Percentiles rank a stretch among this genome's conserved stretches.
These are phyloP conservation scores for Actinostola sp. DNA, from an alignment of 92 coral and sea anemone species.

Conservation along the genomic window DNA sequence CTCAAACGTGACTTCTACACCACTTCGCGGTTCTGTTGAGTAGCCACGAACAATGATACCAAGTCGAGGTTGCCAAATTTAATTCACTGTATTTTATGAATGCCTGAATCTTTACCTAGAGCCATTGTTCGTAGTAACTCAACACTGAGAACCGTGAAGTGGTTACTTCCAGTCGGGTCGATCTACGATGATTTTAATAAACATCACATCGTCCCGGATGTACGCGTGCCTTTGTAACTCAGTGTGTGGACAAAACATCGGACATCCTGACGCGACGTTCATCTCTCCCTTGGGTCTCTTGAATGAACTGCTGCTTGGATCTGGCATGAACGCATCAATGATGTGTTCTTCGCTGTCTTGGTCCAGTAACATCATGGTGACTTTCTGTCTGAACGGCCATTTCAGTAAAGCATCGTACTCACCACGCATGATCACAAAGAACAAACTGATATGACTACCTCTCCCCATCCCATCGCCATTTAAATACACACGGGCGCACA, in stretches of 20 bases:
- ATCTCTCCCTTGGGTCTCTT: conserved; percentile 68
- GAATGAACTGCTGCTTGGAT: conserved; percentile 83
- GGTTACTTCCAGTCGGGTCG: conserved; percentile 48
- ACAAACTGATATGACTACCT: conserved; percentile 67
- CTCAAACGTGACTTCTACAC: no score
- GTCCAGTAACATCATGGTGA: conserved; percentile 73
- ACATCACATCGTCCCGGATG: conserved; percentile 74
- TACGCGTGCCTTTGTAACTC: conserved; percentile 65
- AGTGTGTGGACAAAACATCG: conserved; percentile 58
- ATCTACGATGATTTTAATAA: conserved; percentile 68
- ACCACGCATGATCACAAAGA: conserved; percentile 79
- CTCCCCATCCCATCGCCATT: conserved; percentile 86
- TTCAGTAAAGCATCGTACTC: conserved; percentile 73
- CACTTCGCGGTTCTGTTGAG: no score
- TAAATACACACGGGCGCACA: conserved; percentile 83
- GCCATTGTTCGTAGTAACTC: no score
- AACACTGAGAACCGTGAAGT: no score
- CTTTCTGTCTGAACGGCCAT: conserved; percentile 92
- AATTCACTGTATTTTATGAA: no score
- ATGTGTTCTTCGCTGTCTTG: conserved; percentile 73
- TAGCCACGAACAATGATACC: no score
- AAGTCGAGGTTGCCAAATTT: no score
- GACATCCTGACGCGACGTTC: conserved; percentile 85
- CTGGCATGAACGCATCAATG: conserved; percentile 82
- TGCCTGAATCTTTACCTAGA: no score